Percentiles rank a stretch among this genome's conserved stretches.
These are phyloP conservation scores for Camponotus vicinus DNA, from an alignment of 1,140 invertebrate species.

Conservation along the genomic window DNA sequence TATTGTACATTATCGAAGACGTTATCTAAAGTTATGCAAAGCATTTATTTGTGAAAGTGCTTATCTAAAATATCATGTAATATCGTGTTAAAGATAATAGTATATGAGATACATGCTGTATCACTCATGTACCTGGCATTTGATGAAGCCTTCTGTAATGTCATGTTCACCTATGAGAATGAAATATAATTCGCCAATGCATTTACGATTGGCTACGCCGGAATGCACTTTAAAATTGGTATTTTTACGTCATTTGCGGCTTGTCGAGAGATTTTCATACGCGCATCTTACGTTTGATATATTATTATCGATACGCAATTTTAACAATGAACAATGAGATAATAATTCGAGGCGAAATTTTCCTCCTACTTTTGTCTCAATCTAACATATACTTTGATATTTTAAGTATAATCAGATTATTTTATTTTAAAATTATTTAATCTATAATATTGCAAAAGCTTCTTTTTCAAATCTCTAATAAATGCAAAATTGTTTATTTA, in stretches of 20 bases:
- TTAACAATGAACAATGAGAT: constrained; percentile 18
- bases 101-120: not conserved
- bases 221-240: constrained; percentile 18
- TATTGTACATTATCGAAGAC: too few species aligned
- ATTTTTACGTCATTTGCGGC: constrained; percentile 28
- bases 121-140: constrained; percentile 17
- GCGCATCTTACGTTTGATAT: not conserved
- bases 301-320: constrained; percentile 2
- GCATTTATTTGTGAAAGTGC: not conserved
- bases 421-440: too few species aligned
- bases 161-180: constrained; percentile 14
- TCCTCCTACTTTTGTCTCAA: too few species aligned
- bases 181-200: constrained; percentile 44
- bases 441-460: too few species aligned
- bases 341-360: not conserved
- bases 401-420: too few species aligned
- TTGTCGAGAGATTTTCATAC: not conserved
- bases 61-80: constrained; percentile 22
- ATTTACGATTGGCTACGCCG: constrained; percentile 35
- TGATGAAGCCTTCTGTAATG: constrained; percentile 25
- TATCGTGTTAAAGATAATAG: constrained; percentile 28
- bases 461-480: too few species aligned
- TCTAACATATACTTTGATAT: too few species aligned
- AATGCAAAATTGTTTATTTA: too few species aligned
- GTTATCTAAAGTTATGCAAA: not conserved